Conservation (phyloP, 2,797 vertebrate genomes). For the Poeciliopsis paucimaculata region DNA sequence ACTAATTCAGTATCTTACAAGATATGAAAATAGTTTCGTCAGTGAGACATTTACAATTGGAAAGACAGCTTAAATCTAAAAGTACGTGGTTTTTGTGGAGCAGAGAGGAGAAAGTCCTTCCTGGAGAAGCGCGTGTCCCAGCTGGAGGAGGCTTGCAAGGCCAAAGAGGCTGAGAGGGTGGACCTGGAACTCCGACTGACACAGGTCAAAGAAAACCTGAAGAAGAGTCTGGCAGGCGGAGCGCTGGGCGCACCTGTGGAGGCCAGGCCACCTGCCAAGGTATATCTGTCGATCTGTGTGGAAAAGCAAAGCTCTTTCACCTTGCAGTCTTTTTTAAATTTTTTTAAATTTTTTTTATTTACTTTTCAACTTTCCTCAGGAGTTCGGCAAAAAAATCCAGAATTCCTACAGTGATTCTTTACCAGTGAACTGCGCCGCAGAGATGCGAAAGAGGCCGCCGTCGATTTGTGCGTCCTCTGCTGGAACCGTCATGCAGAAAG, state of each 20-base stretch:
- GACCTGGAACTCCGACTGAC: constrained; percentile 89
- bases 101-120: constrained; percentile 80
- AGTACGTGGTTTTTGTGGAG: constrained; percentile 17
- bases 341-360: neutral
- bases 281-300: constrained; percentile 46
- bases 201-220: constrained; percentile 89
- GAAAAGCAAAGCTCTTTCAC: neutral
- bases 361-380: constrained; percentile 35
- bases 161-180: constrained; percentile 86
- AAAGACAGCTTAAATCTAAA: neutral
- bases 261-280: constrained; percentile 77
- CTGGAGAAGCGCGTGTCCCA: constrained; percentile 79
- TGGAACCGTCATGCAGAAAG: constrained; percentile 91
- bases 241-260: constrained; percentile 82
- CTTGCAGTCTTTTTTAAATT: neutral
- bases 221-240: constrained; percentile 89
- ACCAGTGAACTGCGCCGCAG: constrained; percentile 88
- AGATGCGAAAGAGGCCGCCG: constrained; percentile 87
- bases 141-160: constrained; percentile 87
- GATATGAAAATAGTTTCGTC: neutral
- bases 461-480: constrained; percentile 84
- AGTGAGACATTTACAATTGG: neutral
- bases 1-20: neutral
- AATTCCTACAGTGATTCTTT: constrained; percentile 79
- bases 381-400: constrained; percentile 61